Evolutionary conservation across 1,140 invertebrate genomes (phyloP).

Genomic region (Drosophila sulfurigaster): DNA sequence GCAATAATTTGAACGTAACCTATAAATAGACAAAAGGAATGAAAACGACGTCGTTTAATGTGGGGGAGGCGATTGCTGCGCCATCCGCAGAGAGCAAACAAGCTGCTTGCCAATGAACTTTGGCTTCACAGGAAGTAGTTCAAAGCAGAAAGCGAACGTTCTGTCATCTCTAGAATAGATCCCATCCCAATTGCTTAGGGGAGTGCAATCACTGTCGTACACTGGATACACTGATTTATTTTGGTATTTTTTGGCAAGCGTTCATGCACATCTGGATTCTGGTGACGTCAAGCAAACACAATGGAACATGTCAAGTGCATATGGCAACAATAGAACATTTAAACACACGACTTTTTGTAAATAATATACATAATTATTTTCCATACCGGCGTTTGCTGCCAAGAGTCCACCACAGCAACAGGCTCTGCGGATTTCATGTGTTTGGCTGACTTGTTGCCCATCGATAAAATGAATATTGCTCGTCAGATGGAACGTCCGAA

Average conservation of each 20-base stretch:
- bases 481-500: constrained; percentile 25
- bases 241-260: constrained; percentile 36
- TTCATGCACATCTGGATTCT: constrained; percentile 50
- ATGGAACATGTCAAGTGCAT: constrained; percentile 46
- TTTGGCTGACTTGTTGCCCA: constrained; percentile 67
- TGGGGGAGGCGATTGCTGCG: constrained; percentile 40
- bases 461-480: constrained; percentile 14
- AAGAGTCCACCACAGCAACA: constrained; percentile 13
- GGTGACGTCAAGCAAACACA: constrained; percentile 25
- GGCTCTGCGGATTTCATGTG: constrained; percentile 28
- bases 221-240: background rate
- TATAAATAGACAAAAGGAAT: constrained; percentile 67
- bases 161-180: too few relatives aligned
- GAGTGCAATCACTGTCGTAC: too few relatives aligned
- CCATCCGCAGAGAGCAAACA: constrained; percentile 6
- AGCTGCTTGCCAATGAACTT: constrained; percentile 59
- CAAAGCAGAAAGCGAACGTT: background rate
- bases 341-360: background rate
- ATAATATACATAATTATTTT: constrained; percentile 28
- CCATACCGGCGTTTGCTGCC: constrained; percentile 52
- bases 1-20: constrained; percentile 43
- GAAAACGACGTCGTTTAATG: constrained; percentile 20
- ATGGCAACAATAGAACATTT: constrained; percentile 21
- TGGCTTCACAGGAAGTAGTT: constrained; percentile 22
- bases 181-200: too few relatives aligned